Conservation (phyloP, 2,797 vertebrate species). For the Sardinella longiceps region DNA sequence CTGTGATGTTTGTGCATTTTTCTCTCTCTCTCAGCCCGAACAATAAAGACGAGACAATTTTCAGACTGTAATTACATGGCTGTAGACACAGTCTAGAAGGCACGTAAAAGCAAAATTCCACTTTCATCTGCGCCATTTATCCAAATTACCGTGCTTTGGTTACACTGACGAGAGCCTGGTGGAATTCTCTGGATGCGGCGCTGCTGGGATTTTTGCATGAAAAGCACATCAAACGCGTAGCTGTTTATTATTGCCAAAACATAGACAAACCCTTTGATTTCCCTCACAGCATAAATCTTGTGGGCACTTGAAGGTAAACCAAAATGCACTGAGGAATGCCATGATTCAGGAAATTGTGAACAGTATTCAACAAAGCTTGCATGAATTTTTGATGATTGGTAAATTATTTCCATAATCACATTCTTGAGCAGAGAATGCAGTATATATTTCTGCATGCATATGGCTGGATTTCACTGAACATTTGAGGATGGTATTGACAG, state of each 20-base stretch:
- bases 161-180: constrained; percentile 64
- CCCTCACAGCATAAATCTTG: neutral
- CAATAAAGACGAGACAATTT: constrained; percentile 48
- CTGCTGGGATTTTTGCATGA: constrained; percentile 59
- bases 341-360: constrained; percentile 1
- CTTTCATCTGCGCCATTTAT: constrained; percentile 73
- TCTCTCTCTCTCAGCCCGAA: constrained; percentile 57
- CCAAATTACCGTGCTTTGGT: constrained; percentile 70
- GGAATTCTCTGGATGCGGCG: neutral
- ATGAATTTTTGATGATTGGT: neutral
- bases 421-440: neutral
- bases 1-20: constrained; percentile 52
- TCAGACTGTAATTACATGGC: constrained; percentile 73
- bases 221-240: constrained; percentile 55
- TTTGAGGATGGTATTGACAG: neutral
- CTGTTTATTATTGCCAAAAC: constrained; percentile 63
- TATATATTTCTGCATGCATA: neutral
- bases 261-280: constrained; percentile 56
- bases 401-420: neutral
- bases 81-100: constrained; percentile 68
- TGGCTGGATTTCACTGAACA: neutral
- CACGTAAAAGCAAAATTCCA: constrained; percentile 66
- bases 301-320: neutral
- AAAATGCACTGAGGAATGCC: neutral
- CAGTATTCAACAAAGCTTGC: neutral